These are phyloP conservation scores for Muscina levida DNA, from an alignment of 2,888 invertebrate genomes.

Conservation along the genomic window DNA sequence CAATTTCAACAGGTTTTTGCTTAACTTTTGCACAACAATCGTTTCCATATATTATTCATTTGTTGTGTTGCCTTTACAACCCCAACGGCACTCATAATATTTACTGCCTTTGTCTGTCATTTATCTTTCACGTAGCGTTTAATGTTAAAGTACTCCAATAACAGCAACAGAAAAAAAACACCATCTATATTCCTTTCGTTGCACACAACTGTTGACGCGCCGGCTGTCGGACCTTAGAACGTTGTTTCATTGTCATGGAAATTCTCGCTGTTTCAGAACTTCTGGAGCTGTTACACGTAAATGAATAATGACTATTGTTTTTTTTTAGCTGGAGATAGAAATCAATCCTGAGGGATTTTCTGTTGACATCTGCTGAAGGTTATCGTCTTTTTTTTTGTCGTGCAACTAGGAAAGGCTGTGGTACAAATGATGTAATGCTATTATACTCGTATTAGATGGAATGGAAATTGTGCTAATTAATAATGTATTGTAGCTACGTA, in stretches of 20 bases:
- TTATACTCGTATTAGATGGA: constrained; percentile 4
- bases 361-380: constrained; percentile 33
- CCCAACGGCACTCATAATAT: background rate
- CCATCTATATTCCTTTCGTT: background rate
- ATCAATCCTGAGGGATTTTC: constrained; percentile 31
- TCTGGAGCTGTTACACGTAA: background rate
- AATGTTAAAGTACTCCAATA: background rate
- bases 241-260: constrained; percentile 3
- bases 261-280: background rate
- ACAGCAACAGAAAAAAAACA: background rate
- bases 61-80: background rate
- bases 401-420: no score
- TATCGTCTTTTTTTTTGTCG: background rate
- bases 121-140: constrained; percentile 10
- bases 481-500: no score
- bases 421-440: background rate
- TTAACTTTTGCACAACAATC: no score
- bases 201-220: background rate
- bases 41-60: background rate
- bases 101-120: constrained; percentile 10
- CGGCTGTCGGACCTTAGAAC: no score
- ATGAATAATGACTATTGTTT: constrained; percentile 2
- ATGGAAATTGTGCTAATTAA: background rate
- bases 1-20: constrained; percentile 31
- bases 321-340: constrained; percentile 26